Evolutionary conservation across 2,113 vertebrate species (phyloP).

Genomic region (Cacatua alba): DNA sequence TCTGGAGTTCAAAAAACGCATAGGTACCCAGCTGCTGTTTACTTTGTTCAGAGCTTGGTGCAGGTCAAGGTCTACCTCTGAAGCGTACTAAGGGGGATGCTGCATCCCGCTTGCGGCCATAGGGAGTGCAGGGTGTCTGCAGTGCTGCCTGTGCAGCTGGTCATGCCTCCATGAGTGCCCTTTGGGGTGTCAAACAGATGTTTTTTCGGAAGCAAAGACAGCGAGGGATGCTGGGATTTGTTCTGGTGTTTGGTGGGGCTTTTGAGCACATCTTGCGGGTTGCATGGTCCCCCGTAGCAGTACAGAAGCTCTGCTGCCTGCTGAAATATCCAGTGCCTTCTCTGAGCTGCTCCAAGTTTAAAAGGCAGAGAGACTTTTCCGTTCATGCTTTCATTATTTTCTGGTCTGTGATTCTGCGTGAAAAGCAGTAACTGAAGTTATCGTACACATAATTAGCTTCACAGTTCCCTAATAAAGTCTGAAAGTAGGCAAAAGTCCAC

Average conservation of each 20-base stretch:
- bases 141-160: neutral
- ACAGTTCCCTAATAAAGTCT: constrained; percentile 30
- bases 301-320: neutral
- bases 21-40: neutral
- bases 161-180: rapidly evolving
- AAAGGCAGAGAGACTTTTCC: neutral
- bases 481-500: neutral
- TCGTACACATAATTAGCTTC: neutral
- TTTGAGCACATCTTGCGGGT: neutral
- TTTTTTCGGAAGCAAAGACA: neutral
- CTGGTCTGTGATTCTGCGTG: constrained; percentile 22
- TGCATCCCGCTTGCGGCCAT: rapidly evolving
- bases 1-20: neutral
- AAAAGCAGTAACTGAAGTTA: constrained; percentile 17
- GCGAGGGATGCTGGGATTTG: neutral
- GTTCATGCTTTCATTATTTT: constrained; percentile 8
- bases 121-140: neutral
- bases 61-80: neutral
- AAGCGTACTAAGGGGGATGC: rapidly evolving
- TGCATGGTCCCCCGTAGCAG: rapidly evolving
- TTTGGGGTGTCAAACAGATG: rapidly evolving
- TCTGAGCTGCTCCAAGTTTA: neutral
- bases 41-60: neutral
- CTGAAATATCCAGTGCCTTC: neutral
- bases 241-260: neutral